These are phyloP conservation scores for Amiota communis DNA, from an alignment of 2,888 invertebrate species.

Conservation along the genomic window DNA sequence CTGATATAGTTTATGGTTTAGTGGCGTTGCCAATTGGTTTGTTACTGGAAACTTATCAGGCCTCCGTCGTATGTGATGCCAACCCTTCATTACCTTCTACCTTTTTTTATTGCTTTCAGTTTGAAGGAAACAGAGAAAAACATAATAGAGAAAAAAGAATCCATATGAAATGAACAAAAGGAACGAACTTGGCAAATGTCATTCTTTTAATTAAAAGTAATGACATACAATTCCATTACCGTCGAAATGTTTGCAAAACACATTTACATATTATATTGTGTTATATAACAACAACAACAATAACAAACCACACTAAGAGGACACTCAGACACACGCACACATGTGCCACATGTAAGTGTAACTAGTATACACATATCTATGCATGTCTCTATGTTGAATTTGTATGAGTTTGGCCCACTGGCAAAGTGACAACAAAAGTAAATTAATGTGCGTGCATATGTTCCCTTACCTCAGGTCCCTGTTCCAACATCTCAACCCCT, in stretches of 20 bases:
- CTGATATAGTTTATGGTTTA: too few relatives aligned
- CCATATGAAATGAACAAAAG: too few relatives aligned
- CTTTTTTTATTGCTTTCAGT: too few relatives aligned
- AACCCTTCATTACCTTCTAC: too few relatives aligned
- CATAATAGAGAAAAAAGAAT: too few relatives aligned
- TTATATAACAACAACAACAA: constrained; percentile 7
- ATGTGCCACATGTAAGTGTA: constrained; percentile 22
- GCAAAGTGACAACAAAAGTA: constrained; percentile 68
- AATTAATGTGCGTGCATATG: constrained; percentile 65
- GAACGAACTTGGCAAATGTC: constrained; percentile 52
- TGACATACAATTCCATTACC: constrained; percentile 68
- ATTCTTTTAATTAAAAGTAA: constrained; percentile 71
- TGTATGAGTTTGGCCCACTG: constrained; percentile 65
- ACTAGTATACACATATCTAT: constrained; percentile 14
- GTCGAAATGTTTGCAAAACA: constrained; percentile 60
- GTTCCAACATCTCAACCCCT: background rate
- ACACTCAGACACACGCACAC: too few relatives aligned
- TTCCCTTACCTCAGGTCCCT: constrained; percentile 7
- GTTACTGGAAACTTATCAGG: too few relatives aligned
- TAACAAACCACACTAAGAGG: constrained; percentile 14
- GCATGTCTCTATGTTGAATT: constrained; percentile 28
- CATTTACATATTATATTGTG: constrained; percentile 60
- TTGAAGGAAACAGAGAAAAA: too few relatives aligned
- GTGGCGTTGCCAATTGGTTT: too few relatives aligned
- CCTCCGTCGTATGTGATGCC: too few relatives aligned